These are phyloP conservation scores for Ifrita kowaldi DNA, from an alignment of 2,113 vertebrate genomes.

Conservation along the genomic window DNA sequence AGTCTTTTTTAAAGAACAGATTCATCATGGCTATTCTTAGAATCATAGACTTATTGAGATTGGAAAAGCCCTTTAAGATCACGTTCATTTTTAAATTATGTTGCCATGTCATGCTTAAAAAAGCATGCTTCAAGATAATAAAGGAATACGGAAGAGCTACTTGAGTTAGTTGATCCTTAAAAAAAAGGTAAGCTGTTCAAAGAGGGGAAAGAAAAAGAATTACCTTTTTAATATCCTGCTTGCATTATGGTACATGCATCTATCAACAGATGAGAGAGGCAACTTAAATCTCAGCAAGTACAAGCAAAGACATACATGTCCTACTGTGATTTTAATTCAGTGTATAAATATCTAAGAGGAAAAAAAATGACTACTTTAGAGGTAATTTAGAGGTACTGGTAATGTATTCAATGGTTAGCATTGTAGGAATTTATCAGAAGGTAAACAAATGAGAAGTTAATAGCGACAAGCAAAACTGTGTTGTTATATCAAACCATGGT, in stretches of 20 bases:
- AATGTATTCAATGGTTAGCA: conserved; percentile 8
- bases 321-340: conserved; percentile 59
- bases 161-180: background rate
- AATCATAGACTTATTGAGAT: background rate
- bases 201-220: background rate
- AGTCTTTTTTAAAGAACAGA: background rate
- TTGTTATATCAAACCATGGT: background rate
- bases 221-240: conserved; percentile 48
- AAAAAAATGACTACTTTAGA: background rate
- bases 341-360: conserved; percentile 20
- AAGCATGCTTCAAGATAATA: conserved; percentile 10
- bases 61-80: background rate
- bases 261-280: conserved; percentile 9
- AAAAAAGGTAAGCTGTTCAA: background rate
- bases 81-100: background rate
- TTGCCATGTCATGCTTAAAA: conserved; percentile 18
- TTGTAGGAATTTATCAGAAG: background rate
- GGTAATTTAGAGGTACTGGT: conserved; percentile 7
- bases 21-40: background rate
- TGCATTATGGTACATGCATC: background rate
- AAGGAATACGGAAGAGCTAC: background rate
- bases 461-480: background rate
- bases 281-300: conserved; percentile 24
- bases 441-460: background rate
- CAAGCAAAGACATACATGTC: background rate